Evolutionary conservation across 2,113 vertebrate genomes (phyloP), one percentile per base, ranked within the genome.

Genomic region (Cavia aperea): DNA sequence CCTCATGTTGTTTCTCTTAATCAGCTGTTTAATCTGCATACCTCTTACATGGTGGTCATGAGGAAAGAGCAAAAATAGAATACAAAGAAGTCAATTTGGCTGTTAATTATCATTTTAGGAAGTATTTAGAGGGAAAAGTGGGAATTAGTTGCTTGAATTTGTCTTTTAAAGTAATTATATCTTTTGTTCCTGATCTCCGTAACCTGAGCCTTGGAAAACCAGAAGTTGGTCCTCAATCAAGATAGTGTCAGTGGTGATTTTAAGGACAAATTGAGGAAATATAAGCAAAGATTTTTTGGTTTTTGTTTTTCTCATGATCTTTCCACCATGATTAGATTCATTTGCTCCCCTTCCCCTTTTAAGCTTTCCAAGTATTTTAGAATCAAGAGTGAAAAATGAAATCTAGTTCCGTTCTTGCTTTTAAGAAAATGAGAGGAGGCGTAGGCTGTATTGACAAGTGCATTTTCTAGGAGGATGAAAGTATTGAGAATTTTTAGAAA

Each of bases 301-400:
- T 95, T 23, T 90, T 92, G 93, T 94, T 94, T 18, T 93, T 93
- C 93, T 95, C 92, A 84, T 90, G 92, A 89, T 95, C 94, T 94
- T 94, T 95, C 88, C 82, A 86, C 79, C 81, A 49, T 0, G 79
- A 81, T 88, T 90, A 93, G 93, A 93, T 92, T 95, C 95, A 96
- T 95, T 95, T 92, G 92, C 86, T 81, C 77, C 90, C 58, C 7
- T 36, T n/a, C 2, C 54, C 65, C 93, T 88, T 93, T 95, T 77
- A 91, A 66, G 89, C 91, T 60, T 82, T 90, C 89, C 90, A 88
- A 60, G 46, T 5, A 86, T 89, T 93, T 93, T 86, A 92, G 93
- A 89, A 73, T 93, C 68, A 65, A 92, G 89, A 81, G 75, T 96
- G 95, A 96, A 94, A 97, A 97, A 96, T 96, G 95, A 97, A 89